These are phyloP conservation scores for Equus quagga DNA, from an alignment of 2,113 vertebrate genomes.

Conservation along the genomic window DNA sequence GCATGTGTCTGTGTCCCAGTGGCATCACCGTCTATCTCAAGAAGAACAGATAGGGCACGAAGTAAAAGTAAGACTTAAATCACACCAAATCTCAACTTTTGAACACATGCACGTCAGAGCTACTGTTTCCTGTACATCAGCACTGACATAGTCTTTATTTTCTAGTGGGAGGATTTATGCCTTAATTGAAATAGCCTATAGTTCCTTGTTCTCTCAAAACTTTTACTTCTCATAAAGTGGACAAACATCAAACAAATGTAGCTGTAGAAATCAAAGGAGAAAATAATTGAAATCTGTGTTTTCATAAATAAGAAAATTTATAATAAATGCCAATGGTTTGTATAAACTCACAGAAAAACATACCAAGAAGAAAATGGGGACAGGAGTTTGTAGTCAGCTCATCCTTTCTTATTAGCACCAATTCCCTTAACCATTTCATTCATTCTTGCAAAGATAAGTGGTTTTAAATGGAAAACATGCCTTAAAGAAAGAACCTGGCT, in stretches of 20 bases:
- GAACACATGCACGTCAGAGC: background rate
- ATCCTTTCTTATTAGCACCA: conserved; percentile 64
- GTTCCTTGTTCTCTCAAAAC: background rate
- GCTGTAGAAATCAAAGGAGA: background rate
- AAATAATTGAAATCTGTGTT: conserved; percentile 32
- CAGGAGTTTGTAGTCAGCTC: conserved; percentile 24
- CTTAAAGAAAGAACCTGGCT: conserved; percentile 60
- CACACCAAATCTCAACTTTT: background rate
- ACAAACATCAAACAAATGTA: background rate
- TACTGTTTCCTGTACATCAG: background rate
- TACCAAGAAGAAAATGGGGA: conserved; percentile 44
- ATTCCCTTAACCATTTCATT: conserved; percentile 68
- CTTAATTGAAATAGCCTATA: conserved; percentile 5
- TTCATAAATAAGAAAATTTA: conserved; percentile 47
- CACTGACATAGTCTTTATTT: background rate
- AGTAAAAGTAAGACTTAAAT: conserved; percentile 33
- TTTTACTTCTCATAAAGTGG: background rate
- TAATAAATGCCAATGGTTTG: background rate
- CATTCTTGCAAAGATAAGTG: conserved; percentile 63
- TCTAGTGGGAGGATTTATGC: background rate
- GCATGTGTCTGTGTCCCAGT: background rate
- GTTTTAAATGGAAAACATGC: conserved; percentile 61
- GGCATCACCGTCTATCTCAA: background rate
- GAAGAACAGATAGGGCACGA: background rate
- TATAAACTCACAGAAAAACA: conserved; percentile 58